A percentile compares a stretch with the other conserved stretches of the same genome.
Evolutionary conservation across 2,797 vertebrate genomes (phyloP).

Genomic region (Manis javanica): DNA sequence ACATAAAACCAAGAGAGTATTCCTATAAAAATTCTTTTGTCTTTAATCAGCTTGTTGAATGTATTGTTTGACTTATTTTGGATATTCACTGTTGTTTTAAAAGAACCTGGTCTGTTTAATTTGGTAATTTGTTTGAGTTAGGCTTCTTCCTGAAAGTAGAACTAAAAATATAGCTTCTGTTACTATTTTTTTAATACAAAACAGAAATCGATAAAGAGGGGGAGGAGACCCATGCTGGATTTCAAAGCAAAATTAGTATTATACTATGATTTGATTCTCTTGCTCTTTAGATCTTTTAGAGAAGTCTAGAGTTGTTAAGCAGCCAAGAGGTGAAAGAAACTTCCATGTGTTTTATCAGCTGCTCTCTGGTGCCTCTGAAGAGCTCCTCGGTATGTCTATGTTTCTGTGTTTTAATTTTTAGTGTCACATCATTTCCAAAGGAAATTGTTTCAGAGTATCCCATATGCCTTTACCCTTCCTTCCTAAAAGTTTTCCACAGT

Average conservation of each 20-base stretch:
- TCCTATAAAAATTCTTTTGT: neutral
- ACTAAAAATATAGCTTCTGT: neutral
- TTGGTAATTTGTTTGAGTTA: neutral
- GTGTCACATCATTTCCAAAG: neutral
- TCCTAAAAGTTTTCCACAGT: neutral
- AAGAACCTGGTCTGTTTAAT: neutral
- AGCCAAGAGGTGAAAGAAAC: constrained; percentile 97
- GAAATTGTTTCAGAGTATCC: neutral
- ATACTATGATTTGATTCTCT: constrained; percentile 42
- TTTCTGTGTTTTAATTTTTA: neutral
- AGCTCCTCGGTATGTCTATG: constrained; percentile 93
- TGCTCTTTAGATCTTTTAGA: constrained; percentile 94
- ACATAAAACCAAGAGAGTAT: neutral
- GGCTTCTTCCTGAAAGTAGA: neutral
- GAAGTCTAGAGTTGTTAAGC: constrained; percentile 98
- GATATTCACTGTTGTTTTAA: neutral
- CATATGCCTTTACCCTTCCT: neutral
- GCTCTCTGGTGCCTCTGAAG: constrained; percentile 95
- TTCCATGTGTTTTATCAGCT: constrained; percentile 99
- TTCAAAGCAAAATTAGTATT: neutral
- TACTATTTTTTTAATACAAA: neutral
- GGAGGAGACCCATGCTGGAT: neutral
- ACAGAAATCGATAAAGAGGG: neutral
- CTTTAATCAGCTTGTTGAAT: neutral
- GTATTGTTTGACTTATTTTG: neutral